Evolutionary conservation across 2,888 invertebrate species (phyloP).

Genomic region (Idaea biselata): DNA sequence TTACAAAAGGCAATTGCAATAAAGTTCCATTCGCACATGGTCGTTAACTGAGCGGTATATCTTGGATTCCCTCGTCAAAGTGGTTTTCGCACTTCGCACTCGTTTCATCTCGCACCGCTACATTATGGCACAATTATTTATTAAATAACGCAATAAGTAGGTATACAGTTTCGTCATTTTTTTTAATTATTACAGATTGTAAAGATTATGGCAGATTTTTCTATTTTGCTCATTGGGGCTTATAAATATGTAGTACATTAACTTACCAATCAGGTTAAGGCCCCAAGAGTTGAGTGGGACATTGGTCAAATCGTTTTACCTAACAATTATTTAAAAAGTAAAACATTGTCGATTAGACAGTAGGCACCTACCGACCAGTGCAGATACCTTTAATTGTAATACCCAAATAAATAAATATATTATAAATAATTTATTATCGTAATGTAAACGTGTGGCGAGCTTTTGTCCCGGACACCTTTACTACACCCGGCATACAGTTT

Average conservation of each 20-base stretch:
- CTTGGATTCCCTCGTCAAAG: conserved; percentile 67
- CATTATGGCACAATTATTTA: conserved; percentile 1
- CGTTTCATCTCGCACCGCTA: conserved; percentile 52
- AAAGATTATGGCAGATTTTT: no score
- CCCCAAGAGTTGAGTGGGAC: no score
- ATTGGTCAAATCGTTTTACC: no score
- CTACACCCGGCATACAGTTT: conserved; percentile 74
- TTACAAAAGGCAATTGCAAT: conserved; percentile 81
- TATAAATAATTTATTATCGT: conserved; percentile 11
- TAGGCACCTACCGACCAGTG: no score
- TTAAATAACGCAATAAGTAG: not conserved
- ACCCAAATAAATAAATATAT: not conserved
- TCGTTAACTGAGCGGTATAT: conserved; percentile 79
- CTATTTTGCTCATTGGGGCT: no score
- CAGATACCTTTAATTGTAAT: no score
- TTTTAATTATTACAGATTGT: not conserved
- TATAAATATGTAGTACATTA: no score
- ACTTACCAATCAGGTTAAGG: no score
- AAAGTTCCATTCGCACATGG: conserved; percentile 79
- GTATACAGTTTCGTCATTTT: not conserved
- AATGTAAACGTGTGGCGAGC: conserved; percentile 42
- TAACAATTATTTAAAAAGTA: no score
- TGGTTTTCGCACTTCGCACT: conserved; percentile 39
- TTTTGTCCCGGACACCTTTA: conserved; percentile 66
- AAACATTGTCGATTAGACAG: no score